Conservation (phyloP, 1,140 invertebrate species). For the Ips typographus region DNA sequence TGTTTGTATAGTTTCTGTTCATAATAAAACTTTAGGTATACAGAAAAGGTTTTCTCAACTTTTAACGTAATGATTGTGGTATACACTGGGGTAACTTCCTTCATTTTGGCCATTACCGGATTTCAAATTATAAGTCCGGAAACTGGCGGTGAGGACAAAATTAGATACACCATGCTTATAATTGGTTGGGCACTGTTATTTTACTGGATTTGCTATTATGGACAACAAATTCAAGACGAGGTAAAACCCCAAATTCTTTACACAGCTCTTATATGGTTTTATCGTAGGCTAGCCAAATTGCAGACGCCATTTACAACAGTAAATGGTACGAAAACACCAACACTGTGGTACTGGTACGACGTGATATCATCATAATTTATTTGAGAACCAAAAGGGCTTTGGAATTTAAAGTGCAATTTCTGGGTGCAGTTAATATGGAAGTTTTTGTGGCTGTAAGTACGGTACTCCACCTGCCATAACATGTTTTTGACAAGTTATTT, state of each 20-base stretch:
- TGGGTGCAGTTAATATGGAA: background rate
- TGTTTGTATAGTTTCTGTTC: background rate
- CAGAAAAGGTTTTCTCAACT: constrained; percentile 7
- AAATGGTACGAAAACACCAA: constrained; percentile 11
- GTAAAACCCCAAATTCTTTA: background rate
- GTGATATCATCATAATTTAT: background rate
- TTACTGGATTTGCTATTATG: constrained; percentile 16
- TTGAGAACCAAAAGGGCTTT: background rate
- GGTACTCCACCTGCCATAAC: background rate
- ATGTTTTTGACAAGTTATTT: background rate
- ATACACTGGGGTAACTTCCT: constrained; percentile 21
- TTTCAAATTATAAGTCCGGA: constrained; percentile 15
- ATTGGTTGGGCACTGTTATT: constrained; percentile 19
- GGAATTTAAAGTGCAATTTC: background rate
- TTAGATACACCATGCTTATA: constrained; percentile 23
- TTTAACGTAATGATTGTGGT: constrained; percentile 13
- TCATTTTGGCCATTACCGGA: constrained; percentile 16
- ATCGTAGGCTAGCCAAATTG: background rate
- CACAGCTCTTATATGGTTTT: background rate
- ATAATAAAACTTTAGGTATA: constrained; percentile 3
- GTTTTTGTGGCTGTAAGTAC: background rate
- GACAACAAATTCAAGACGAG: constrained; percentile 15
- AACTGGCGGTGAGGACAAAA: constrained; percentile 10
- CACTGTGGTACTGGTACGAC: background rate
- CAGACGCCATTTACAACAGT: background rate